Conservation (phyloP, 2,888 invertebrate species). For the Leucophora obtusa region DNA sequence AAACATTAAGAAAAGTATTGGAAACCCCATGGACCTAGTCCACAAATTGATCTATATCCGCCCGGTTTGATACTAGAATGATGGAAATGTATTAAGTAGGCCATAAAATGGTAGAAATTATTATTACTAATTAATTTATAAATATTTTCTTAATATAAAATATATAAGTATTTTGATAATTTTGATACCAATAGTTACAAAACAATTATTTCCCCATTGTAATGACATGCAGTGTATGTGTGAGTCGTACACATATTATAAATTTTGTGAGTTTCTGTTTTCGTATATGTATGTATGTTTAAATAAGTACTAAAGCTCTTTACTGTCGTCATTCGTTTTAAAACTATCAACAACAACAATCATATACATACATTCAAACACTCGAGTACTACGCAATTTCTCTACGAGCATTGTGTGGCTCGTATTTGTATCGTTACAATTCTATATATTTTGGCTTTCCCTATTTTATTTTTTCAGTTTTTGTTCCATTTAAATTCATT, state of each 20-base stretch:
- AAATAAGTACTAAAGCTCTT: constrained; percentile 48
- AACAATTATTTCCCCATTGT: too few relatives aligned
- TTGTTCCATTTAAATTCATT: constrained; percentile 2
- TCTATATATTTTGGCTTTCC: background rate
- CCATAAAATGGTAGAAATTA: too few relatives aligned
- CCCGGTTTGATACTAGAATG: too few relatives aligned
- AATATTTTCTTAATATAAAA: too few relatives aligned
- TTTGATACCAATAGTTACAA: too few relatives aligned
- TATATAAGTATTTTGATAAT: too few relatives aligned
- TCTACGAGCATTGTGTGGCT: background rate
- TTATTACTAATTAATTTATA: too few relatives aligned
- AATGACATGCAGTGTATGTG: background rate
- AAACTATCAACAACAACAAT: constrained; percentile 44
- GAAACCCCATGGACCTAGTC: too few relatives aligned
- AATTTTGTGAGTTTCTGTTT: background rate
- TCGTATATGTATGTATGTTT: constrained; percentile 12
- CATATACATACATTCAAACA: background rate
- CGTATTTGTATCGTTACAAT: background rate
- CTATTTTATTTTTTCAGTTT: background rate
- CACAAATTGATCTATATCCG: too few relatives aligned
- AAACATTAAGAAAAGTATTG: too few relatives aligned
- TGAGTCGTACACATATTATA: constrained; percentile 12
- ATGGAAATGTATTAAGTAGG: too few relatives aligned
- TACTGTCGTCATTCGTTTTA: constrained; percentile 51
- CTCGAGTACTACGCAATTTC: constrained; percentile 1